Base-by-base conservation (phyloP, 2,113 vertebrate genomes). In the Varanus salvator region DNA sequence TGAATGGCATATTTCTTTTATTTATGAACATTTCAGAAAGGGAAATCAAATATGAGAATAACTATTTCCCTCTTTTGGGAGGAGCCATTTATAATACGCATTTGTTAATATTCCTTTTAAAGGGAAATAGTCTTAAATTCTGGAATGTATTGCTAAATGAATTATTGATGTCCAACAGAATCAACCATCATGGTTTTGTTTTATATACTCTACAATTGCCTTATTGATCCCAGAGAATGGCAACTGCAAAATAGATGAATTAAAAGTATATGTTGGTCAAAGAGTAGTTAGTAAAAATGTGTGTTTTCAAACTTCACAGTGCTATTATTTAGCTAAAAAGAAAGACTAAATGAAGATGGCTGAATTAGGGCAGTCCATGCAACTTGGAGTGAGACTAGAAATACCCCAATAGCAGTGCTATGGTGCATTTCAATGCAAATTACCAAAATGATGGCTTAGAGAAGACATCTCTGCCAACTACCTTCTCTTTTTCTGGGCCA, bases 41-140 rank as follows among this genome's bases (percentile, higher is more conserved):
- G 64, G 81, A 84, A 84, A 89, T 84, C 34, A 83, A 84, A 84
- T 64, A 48, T 6, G 12, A 38, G 31, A 44, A 82, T 7, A 76
- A 64, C 25, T 7, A 75, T 75, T 60, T 50, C 6, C 81, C 29
- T 50, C 69, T 89, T 89, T 84, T 27, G 44, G 29, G 38, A 27
- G 34, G 21, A 84, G 54, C 27, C 69, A 83, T 89, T 89, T 89
- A 75, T 89, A 88, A 75, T 64, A 83, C 38, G 44, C 54, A 82
- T 60, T 89, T 89, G 80, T 87, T 93, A 91, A 66, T 74, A 80
- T 84, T 57, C 83, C 86, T 89, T 71, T 89, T 52, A 86, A 89
- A 50, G 88, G 54, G 3, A 76, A 0, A 1, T 64, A 27, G 14
- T 86, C 77, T 84, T 83, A 88, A 8, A 1, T 72, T 66, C 27